Conservation (phyloP, 1,140 invertebrate genomes). For the Papilio glaucus region DNA sequence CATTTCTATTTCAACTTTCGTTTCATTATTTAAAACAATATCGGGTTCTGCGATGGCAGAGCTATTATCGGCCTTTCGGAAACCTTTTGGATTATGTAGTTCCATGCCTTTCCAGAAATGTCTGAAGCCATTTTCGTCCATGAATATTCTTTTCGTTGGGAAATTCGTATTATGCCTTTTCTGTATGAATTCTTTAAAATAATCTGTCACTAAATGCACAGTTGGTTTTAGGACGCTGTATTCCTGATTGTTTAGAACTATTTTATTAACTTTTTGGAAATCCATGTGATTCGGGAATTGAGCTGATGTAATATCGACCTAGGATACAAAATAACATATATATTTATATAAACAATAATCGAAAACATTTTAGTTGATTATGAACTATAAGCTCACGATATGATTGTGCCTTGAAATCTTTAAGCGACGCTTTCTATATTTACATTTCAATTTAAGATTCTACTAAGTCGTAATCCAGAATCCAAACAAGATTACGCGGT, state of each 20-base stretch:
- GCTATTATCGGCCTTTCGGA: slow-evolving; percentile 47
- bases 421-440: too few relatives aligned
- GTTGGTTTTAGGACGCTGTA: slow-evolving; percentile 62
- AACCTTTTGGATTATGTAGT: slow-evolving; percentile 41
- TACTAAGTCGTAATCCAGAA: too few relatives aligned
- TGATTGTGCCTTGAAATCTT: too few relatives aligned
- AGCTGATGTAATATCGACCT: slow-evolving; percentile 42
- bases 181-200: slow-evolving; percentile 60
- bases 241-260: slow-evolving; percentile 55
- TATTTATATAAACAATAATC: not conserved
- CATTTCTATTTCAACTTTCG: not conserved
- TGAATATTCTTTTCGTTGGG: slow-evolving; percentile 49
- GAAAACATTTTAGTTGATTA: not conserved
- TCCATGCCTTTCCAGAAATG: slow-evolving; percentile 60
- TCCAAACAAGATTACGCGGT: too few relatives aligned
- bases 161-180: slow-evolving; percentile 44
- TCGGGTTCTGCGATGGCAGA: slow-evolving; percentile 4
- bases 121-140: slow-evolving; percentile 61
- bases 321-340: slow-evolving; percentile 40
- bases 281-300: slow-evolving; percentile 61
- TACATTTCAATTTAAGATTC: too few relatives aligned
- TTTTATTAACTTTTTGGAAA: slow-evolving; percentile 61
- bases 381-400: too few relatives aligned
- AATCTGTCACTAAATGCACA: slow-evolving; percentile 55
- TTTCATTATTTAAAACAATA: not conserved